phyloP scores from a whole-genome alignment of 2,797 vertebrate genomes.

The Holocentrus rufus region DNA sequence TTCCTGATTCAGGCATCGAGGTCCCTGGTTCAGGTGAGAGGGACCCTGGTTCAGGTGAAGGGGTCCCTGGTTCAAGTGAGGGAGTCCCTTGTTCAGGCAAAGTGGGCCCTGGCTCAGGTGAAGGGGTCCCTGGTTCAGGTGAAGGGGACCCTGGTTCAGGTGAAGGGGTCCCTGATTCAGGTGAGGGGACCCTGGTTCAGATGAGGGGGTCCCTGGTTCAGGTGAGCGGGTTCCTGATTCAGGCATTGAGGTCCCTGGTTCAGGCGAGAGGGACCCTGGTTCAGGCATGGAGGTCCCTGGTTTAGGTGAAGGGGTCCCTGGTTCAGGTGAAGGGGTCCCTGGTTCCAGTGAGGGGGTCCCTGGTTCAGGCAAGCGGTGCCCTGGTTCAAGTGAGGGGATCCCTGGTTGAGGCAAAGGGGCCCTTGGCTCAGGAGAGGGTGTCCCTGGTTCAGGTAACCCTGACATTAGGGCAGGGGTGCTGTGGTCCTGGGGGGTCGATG shows the following conservation, averaged over 20 bases:
- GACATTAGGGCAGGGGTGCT: neutral
- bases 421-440: too few relatives aligned
- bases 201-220: neutral
- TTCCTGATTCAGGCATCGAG: too few relatives aligned
- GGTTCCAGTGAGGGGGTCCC: too few relatives aligned
- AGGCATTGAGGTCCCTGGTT: neutral
- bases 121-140: neutral
- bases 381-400: too few relatives aligned
- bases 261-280: too few relatives aligned
- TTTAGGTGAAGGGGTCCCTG: too few relatives aligned
- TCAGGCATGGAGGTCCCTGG: too few relatives aligned
- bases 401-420: too few relatives aligned
- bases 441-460: neutral
- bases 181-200: neutral
- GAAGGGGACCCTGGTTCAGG: neutral
- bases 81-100: neutral
- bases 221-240: neutral
- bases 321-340: too few relatives aligned
- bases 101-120: neutral
- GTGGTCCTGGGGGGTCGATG: neutral
- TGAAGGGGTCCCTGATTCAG: accelerated
- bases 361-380: too few relatives aligned
- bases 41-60: neutral
- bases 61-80: neutral
- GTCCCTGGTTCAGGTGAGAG: too few relatives aligned